phyloP scores from a whole-genome alignment of 2,797 vertebrate species.

The Sebastes minor region DNA sequence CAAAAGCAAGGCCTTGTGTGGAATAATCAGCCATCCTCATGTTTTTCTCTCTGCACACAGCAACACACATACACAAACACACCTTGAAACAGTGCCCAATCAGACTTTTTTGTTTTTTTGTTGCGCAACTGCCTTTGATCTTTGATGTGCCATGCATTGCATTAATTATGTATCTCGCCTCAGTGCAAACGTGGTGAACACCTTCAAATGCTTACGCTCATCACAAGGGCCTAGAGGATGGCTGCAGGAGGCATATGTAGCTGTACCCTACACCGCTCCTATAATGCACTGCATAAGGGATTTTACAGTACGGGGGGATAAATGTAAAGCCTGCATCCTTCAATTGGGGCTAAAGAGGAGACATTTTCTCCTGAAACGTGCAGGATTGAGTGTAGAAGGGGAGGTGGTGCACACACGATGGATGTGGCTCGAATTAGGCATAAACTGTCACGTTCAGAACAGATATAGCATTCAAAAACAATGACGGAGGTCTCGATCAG shows the following conservation, averaged over 20 bases:
- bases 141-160: constrained; percentile 77
- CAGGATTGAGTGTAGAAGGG: constrained; percentile 13
- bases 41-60: neutral
- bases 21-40: neutral
- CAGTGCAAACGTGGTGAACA: constrained; percentile 66
- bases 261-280: constrained; percentile 1
- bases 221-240: constrained; percentile 66
- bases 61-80: constrained; percentile 30
- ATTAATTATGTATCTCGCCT: constrained; percentile 83
- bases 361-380: constrained; percentile 36
- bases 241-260: constrained; percentile 58
- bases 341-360: constrained; percentile 37
- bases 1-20: neutral
- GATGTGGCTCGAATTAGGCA: constrained; percentile 50
- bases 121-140: constrained; percentile 79
- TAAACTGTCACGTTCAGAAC: constrained; percentile 31
- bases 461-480: constrained; percentile 40
- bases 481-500: constrained; percentile 46
- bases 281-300: constrained; percentile 43
- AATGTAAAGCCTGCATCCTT: constrained; percentile 27
- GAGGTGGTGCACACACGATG: constrained; percentile 33
- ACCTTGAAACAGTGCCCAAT: constrained; percentile 71
- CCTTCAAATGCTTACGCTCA: constrained; percentile 72
- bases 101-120: constrained; percentile 43
- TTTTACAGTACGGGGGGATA: constrained; percentile 15